Evolutionary conservation across 2,888 invertebrate species (phyloP).

Genomic region (Cartodere bifasciata): DNA sequence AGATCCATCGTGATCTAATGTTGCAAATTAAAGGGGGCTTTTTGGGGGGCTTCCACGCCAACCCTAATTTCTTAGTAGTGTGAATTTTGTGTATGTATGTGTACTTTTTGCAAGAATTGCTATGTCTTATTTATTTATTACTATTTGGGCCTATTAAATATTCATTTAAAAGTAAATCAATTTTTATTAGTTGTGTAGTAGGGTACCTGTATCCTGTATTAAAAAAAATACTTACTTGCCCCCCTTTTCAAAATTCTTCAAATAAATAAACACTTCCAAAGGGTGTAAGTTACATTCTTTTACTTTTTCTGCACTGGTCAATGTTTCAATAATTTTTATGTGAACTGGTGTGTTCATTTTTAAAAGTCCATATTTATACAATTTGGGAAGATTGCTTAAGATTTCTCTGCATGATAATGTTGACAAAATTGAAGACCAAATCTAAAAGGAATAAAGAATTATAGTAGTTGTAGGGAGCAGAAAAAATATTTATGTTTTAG

Average conservation of each 20-base stretch:
- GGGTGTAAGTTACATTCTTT: slow-evolving; percentile 37
- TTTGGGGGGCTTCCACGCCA: too few species aligned
- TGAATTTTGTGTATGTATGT: too few species aligned
- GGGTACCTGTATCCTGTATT: too few species aligned
- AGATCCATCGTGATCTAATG: too few species aligned
- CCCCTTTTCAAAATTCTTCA: slow-evolving; percentile 48
- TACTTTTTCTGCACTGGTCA: slow-evolving; percentile 38
- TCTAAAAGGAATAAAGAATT: slow-evolving; percentile 30
- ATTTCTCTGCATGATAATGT: slow-evolving; percentile 41
- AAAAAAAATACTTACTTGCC: slow-evolving; percentile 46
- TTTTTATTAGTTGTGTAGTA: too few species aligned
- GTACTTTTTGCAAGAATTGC: too few species aligned
- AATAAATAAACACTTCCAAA: slow-evolving; percentile 43
- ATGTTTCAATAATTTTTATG: slow-evolving; percentile 38
- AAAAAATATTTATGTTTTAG: too few species aligned
- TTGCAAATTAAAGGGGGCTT: too few species aligned
- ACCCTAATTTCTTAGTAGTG: too few species aligned
- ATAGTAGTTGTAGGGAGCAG: neutral
- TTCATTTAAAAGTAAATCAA: too few species aligned
- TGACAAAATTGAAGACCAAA: slow-evolving; percentile 49
- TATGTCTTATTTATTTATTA: too few species aligned
- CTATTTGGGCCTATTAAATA: too few species aligned
- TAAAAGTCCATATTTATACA: slow-evolving; percentile 50
- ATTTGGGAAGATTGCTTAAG: slow-evolving; percentile 43
- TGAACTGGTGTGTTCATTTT: slow-evolving; percentile 39